Evolutionary conservation across 2,888 invertebrate species (phyloP).

Genomic region (Patella depressa): DNA sequence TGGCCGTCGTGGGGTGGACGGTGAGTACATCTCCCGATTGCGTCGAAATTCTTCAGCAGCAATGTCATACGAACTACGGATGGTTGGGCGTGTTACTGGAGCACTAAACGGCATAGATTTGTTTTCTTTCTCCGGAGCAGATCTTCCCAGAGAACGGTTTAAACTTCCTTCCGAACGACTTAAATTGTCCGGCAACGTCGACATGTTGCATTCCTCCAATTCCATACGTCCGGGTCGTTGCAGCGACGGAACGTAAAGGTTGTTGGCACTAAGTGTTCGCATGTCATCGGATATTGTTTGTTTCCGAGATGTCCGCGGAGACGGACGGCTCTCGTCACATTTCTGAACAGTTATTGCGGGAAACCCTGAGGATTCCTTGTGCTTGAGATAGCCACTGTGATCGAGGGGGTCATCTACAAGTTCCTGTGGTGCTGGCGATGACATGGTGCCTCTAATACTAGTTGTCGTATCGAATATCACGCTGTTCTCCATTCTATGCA

Average conservation of each 20-base stretch:
- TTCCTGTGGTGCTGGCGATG: neutral
- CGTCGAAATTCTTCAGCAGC: neutral
- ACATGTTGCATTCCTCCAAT: neutral
- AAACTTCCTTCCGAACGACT: conserved; percentile 2
- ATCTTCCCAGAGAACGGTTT: neutral
- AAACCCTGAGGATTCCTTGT: neutral
- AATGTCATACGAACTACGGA: neutral
- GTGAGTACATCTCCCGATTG: neutral
- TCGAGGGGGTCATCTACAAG: neutral
- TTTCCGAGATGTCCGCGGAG: neutral
- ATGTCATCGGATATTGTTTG: neutral
- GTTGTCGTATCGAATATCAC: neutral
- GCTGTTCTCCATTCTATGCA: neutral
- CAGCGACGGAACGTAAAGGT: neutral
- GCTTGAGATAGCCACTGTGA: neutral
- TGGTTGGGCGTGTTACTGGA: neutral
- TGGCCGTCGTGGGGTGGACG: neutral
- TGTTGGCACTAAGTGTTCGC: conserved; percentile 6
- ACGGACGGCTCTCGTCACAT: neutral
- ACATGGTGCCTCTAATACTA: neutral
- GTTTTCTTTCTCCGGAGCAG: neutral
- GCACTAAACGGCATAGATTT: neutral
- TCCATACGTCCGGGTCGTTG: neutral
- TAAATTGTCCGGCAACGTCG: neutral
- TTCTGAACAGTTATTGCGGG: neutral